Evolutionary conservation across 2,797 vertebrate genomes (phyloP).

Genomic region (Nannoperca obscura): DNA sequence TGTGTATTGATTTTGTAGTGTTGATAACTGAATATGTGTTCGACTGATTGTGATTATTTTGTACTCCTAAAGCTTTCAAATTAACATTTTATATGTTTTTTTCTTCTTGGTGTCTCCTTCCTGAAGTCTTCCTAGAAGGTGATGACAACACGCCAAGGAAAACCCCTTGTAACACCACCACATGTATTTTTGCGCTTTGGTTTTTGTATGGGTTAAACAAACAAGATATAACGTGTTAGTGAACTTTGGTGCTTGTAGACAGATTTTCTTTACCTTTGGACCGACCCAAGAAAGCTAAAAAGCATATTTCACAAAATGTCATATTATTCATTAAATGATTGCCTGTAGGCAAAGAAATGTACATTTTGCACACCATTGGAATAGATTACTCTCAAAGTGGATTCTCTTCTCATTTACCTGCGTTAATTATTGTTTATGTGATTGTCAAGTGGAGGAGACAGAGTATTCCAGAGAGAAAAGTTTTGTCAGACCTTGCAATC

Average conservation of each 20-base stretch:
- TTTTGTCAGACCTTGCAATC: neutral
- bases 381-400: neutral
- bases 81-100: neutral
- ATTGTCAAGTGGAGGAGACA: neutral
- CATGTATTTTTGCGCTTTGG: neutral
- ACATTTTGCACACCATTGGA: neutral
- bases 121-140: neutral
- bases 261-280: too few relatives aligned
- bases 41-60: slow-evolving; percentile 28
- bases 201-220: neutral
- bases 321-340: neutral
- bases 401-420: slow-evolving; percentile 15
- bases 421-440: slow-evolving; percentile 9
- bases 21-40: slow-evolving; percentile 16
- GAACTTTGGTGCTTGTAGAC: too few relatives aligned
- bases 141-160: neutral
- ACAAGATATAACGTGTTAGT: too few relatives aligned
- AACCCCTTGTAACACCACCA: neutral
- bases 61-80: neutral
- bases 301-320: neutral
- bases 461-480: neutral
- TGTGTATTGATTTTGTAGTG: slow-evolving; percentile 34
- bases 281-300: neutral
- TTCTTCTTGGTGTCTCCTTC: neutral
- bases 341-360: neutral